These are phyloP conservation scores for Salarias fasciatus DNA, from an alignment of 2,797 vertebrate genomes.

Conservation along the genomic window DNA sequence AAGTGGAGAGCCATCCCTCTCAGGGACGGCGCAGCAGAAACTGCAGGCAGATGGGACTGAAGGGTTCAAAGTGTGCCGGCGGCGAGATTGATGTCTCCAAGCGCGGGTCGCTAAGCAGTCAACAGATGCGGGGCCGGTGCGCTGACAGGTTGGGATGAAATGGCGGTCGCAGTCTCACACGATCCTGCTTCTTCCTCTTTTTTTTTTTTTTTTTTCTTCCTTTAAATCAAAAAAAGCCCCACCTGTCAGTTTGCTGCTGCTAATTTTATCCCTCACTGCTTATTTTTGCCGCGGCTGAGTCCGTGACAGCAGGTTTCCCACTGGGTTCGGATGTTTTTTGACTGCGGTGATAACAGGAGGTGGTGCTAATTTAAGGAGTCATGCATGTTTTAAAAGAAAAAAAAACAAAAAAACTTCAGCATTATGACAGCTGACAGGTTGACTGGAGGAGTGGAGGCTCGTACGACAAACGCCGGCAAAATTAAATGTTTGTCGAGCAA, in stretches of 20 bases:
- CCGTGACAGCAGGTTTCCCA: slow-evolving; percentile 37
- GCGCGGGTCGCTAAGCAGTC: slow-evolving; percentile 58
- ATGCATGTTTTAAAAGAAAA: slow-evolving; percentile 3
- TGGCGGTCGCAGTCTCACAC: slow-evolving; percentile 21
- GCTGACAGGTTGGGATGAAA: slow-evolving; percentile 49
- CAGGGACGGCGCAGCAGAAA: slow-evolving; percentile 34
- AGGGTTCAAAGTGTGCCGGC: slow-evolving; percentile 38
- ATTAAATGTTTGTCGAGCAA: slow-evolving; percentile 61
- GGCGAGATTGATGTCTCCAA: slow-evolving; percentile 59
- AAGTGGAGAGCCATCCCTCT: slow-evolving; percentile 19
- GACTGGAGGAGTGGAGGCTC: slow-evolving; percentile 44
- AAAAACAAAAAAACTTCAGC: slow-evolving; percentile 8
- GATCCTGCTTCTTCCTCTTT: background rate
- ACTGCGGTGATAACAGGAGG: slow-evolving; percentile 22
- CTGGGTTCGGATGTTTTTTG: slow-evolving; percentile 28
- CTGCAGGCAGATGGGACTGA: slow-evolving; percentile 49
- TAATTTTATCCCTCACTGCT: slow-evolving; percentile 43
- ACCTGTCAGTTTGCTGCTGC: slow-evolving; percentile 20
- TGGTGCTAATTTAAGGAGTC: slow-evolving; percentile 58
- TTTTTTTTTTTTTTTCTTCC: slow-evolving; percentile 1
- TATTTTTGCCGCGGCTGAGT: slow-evolving; percentile 37
- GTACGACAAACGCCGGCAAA: slow-evolving; percentile 33
- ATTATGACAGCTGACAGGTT: slow-evolving; percentile 45
- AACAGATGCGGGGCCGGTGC: slow-evolving; percentile 49
- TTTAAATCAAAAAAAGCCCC: slow-evolving; percentile 10